Percentiles rank a stretch among this genome's conserved stretches.
These are phyloP conservation scores for Mellivora capensis DNA, from an alignment of 2,113 vertebrate genomes.

Conservation along the genomic window DNA sequence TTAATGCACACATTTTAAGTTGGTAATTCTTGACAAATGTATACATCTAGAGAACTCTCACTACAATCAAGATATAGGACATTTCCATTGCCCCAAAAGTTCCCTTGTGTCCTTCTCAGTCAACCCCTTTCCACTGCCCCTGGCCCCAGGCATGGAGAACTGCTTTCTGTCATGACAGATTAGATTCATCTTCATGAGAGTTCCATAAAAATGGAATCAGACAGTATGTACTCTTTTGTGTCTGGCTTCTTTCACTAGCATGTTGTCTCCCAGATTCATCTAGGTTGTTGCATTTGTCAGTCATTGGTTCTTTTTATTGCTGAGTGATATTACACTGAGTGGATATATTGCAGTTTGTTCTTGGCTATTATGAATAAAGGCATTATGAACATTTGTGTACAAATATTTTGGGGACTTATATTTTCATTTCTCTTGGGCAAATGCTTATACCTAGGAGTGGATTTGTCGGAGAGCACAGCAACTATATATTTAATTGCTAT, in stretches of 20 bases:
- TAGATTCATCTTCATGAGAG: neutral
- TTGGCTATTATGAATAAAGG: neutral
- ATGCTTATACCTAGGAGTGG: neutral
- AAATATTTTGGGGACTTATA: neutral
- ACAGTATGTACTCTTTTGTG: neutral
- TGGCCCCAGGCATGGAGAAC: neutral
- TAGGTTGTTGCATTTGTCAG: neutral
- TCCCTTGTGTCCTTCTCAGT: neutral
- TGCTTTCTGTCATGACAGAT: neutral
- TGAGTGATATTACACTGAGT: neutral
- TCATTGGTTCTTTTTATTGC: neutral
- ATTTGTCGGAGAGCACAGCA: neutral
- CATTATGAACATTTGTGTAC: neutral
- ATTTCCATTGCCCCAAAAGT: neutral
- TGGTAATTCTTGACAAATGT: neutral
- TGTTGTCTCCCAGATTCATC: neutral
- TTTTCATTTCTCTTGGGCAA: slow-evolving; percentile 21
- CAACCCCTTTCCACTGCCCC: neutral
- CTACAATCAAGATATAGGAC: neutral
- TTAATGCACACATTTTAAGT: neutral
- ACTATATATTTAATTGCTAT: neutral
- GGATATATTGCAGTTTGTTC: neutral
- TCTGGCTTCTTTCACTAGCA: neutral
- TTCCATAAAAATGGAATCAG: neutral
- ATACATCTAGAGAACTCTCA: neutral